Conservation (phyloP, 2,888 invertebrate species). For the Mellilla xanthometata region DNA sequence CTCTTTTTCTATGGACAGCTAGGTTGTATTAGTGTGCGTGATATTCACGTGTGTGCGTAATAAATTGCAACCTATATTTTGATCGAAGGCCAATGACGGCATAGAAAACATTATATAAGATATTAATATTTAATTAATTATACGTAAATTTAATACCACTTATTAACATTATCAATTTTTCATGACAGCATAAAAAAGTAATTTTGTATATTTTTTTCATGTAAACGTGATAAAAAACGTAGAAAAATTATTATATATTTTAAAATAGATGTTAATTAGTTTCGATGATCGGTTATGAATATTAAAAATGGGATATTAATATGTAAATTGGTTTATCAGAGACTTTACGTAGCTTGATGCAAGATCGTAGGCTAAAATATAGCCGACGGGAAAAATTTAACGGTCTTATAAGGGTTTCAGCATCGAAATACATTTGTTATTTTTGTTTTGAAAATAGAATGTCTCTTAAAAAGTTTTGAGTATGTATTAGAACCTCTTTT, state of each 20-base stretch:
- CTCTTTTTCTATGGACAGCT: conserved; percentile 75
- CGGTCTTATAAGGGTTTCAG: conserved; percentile 22
- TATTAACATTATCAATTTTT: too few relatives aligned
- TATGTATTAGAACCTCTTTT: too few relatives aligned
- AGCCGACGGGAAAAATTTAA: conserved; percentile 69
- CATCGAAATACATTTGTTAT: background rate
- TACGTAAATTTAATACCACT: too few relatives aligned
- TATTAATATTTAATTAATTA: conserved; percentile 1
- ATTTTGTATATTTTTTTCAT: too few relatives aligned
- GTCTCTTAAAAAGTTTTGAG: background rate
- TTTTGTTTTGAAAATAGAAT: background rate
- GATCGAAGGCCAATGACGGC: conserved; percentile 74
- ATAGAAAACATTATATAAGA: conserved; percentile 6
- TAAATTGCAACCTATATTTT: conserved; percentile 80
- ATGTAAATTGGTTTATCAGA: conserved; percentile 13
- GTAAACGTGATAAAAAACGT: too few relatives aligned
- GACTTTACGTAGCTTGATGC: conserved; percentile 48
- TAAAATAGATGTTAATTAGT: too few relatives aligned
- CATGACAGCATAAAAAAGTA: too few relatives aligned
- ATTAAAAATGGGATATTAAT: background rate
- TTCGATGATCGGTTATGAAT: background rate
- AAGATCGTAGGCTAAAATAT: conserved; percentile 74
- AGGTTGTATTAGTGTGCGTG: conserved; percentile 53
- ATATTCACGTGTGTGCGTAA: conserved; percentile 59
- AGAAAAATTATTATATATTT: too few relatives aligned